Percentiles rank a stretch among this genome's conserved stretches.
Evolutionary conservation across 2,113 vertebrate species (phyloP).

Genomic region (Gasterosteus nipponicus): DNA sequence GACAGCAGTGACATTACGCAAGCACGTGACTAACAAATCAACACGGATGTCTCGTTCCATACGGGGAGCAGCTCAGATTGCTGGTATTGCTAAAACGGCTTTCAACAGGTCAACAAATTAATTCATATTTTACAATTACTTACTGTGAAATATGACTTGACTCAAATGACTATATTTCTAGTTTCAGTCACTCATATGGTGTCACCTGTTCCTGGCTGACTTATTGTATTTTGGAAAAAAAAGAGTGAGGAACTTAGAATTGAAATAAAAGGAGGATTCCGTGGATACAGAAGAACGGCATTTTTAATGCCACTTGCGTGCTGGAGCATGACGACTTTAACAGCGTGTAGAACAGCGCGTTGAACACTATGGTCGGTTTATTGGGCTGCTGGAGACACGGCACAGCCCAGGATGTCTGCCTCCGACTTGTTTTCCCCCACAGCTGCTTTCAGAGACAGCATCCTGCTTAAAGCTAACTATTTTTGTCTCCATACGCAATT

Average conservation of each 20-base stretch:
- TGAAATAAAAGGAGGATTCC: background rate
- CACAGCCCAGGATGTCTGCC: conserved; percentile 66
- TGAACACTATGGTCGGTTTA: conserved; percentile 71
- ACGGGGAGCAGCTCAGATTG: too few species aligned
- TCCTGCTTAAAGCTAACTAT: conserved; percentile 66
- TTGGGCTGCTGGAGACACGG: conserved; percentile 65
- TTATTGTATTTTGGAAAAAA: background rate
- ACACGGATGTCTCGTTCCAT: background rate
- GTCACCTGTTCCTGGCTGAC: background rate
- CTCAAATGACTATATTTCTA: background rate
- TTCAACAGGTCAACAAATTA: background rate
- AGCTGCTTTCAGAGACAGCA: conserved; percentile 64
- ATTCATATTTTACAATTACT: background rate
- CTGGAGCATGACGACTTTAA: conserved; percentile 57
- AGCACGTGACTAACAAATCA: too few species aligned
- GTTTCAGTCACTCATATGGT: background rate
- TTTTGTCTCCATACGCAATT: conserved; percentile 61
- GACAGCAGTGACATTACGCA: too few species aligned
- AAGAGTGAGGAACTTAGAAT: background rate
- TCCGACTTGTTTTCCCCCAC: conserved; percentile 64
- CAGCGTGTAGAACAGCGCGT: conserved; percentile 57
- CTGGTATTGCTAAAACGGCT: background rate
- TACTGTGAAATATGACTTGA: background rate
- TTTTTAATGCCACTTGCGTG: conserved; percentile 43
- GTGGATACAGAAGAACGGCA: conserved; percentile 25